Conservation (phyloP, 2,113 vertebrate genomes). For the Toxotes jaculatrix region DNA sequence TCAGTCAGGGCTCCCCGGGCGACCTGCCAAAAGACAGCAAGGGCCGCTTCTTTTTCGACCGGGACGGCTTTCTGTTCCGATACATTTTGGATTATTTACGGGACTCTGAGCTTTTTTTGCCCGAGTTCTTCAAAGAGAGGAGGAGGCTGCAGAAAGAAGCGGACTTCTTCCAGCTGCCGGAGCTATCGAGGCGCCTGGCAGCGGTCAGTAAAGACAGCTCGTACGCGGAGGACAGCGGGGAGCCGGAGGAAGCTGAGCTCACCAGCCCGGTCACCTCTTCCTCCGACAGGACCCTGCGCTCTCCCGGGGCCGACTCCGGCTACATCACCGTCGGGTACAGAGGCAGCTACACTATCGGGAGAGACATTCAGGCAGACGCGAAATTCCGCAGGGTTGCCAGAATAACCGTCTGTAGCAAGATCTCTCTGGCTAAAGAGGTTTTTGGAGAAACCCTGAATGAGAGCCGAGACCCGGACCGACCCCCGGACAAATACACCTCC, state of each 20-base stretch:
- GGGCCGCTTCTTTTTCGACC: slow-evolving; percentile 95
- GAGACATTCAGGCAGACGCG: slow-evolving; percentile 95
- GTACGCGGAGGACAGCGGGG: slow-evolving; percentile 79
- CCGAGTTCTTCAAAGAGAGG: slow-evolving; percentile 93
- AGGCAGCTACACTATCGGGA: slow-evolving; percentile 95
- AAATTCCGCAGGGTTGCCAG: slow-evolving; percentile 95
- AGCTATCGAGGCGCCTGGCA: slow-evolving; percentile 88
- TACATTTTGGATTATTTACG: slow-evolving; percentile 96
- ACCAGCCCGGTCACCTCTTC: slow-evolving; percentile 80
- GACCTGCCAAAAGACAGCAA: slow-evolving; percentile 93
- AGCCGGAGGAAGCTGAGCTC: slow-evolving; percentile 81
- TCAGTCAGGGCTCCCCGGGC: slow-evolving; percentile 86
- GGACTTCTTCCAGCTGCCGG: slow-evolving; percentile 93
- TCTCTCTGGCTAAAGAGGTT: slow-evolving; percentile 95
- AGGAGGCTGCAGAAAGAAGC: slow-evolving; percentile 92
- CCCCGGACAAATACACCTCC: slow-evolving; percentile 96
- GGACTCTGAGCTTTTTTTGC: slow-evolving; percentile 92
- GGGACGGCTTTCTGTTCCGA: slow-evolving; percentile 96
- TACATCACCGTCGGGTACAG: slow-evolving; percentile 96
- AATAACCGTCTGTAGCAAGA: slow-evolving; percentile 97
- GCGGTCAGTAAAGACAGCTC: slow-evolving; percentile 84
- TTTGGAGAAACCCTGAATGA: slow-evolving; percentile 98
- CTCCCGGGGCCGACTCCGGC: slow-evolving; percentile 86
- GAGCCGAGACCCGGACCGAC: slow-evolving; percentile 95
- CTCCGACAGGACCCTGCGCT: slow-evolving; percentile 84